Base-by-base conservation (phyloP, 2,888 invertebrate genomes). In the Hyppa rectilinea region DNA sequence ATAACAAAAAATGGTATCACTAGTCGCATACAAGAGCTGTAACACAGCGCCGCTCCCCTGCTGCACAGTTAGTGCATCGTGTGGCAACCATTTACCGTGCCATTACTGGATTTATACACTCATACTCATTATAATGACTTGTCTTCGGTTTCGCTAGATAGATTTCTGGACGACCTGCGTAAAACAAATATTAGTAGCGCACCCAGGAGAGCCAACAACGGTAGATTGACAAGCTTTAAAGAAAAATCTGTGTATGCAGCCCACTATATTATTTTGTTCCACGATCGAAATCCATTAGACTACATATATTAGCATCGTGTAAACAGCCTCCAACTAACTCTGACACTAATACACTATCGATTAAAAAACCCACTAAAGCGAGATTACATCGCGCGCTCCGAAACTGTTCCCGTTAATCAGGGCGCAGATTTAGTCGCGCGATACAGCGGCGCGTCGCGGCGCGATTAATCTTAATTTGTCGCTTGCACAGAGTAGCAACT, bases 381-480 rank as follows among this genome's bases (percentile, higher is more conserved):
- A 71, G 64, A 71, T 80, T 71, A 71, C 68, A 80, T 76, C 66
- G 61, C 67, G 43, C 55, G 74, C 78, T 74, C 85, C 87, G 78
- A 87, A 87, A 86, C 85, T 88, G 88, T 89, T 88, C 88, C 80
- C 85, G 82, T 86, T 92, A 91, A 92, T 91, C 90, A 80, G 83
- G 49, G 88, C 83, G 75, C 81, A 87, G 89, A 92, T 91, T 85
- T 78, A 72, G 85, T 78, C 83, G 82, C 83, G 84, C 82, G 88
- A 86, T 86, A 88, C 71, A 45, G 70, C 77, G 71, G 50, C 70
- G 56, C 55, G 71, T 55, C 73, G 70, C 61, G 74, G 55, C 60
- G 72, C 83, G 83, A 89, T 90, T 89, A 88, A 90, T 91, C 88
- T 87, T 85, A 86, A 89, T 90, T 88, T 85, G 87, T 85, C 72